Percentiles rank a stretch among this genome's conserved stretches.
phyloP scores from a whole-genome alignment of 2,888 invertebrate genomes.

The Ellobium chinense region DNA sequence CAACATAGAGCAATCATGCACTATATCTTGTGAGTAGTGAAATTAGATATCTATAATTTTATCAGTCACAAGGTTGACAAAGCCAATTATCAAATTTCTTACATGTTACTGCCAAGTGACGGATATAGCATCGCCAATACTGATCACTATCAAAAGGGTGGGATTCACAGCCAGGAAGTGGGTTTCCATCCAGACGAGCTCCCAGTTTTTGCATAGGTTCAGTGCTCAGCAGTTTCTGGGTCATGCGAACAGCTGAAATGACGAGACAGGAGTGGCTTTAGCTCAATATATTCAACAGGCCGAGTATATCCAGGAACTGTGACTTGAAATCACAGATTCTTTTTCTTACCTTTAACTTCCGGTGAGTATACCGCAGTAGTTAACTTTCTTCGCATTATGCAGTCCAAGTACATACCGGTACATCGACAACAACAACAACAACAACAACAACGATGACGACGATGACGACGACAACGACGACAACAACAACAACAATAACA shows the following conservation, averaged over 20 bases:
- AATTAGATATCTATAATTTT: too few relatives aligned
- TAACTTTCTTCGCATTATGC: background rate
- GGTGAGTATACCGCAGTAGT: too few relatives aligned
- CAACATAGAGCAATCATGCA: too few relatives aligned
- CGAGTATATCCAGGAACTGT: background rate
- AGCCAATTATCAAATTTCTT: too few relatives aligned
- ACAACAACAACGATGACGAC: background rate
- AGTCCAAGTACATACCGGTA: background rate
- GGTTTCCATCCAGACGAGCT: conserved; percentile 42
- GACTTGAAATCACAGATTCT: background rate
- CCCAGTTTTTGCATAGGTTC: conserved; percentile 50
- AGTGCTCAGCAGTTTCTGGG: conserved; percentile 34
- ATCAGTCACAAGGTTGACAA: too few relatives aligned
- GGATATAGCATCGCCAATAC: conserved; percentile 51
- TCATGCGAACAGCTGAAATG: conserved; percentile 33
- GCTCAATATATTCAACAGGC: background rate
- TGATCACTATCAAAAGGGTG: conserved; percentile 44
- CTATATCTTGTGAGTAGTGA: too few relatives aligned
- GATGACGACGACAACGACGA: background rate
- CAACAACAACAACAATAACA: background rate
- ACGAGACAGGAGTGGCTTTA: background rate
- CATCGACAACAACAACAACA: background rate
- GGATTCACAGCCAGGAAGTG: conserved; percentile 44
- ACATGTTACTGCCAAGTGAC: background rate
- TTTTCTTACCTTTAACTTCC: background rate